phyloP scores from a whole-genome alignment of 2,113 vertebrate genomes.

The Platichthys stellatus region DNA sequence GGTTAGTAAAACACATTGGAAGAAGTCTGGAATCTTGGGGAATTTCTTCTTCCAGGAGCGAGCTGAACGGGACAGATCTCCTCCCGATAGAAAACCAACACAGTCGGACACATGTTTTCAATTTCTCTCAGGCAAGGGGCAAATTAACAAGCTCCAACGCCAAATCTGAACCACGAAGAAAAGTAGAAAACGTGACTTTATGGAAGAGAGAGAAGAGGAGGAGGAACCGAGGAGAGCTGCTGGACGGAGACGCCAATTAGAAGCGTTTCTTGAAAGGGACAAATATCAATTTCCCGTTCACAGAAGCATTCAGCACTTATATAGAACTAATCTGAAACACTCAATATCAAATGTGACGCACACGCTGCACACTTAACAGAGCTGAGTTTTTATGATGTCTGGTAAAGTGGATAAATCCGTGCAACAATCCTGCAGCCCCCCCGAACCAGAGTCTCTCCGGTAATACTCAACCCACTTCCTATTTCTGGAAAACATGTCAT shows the following conservation, averaged over 20 bases:
- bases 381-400: neutral
- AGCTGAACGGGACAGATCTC: constrained; percentile 40
- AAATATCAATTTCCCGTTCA: constrained; percentile 1
- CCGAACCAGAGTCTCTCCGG: constrained; percentile 54
- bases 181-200: constrained; percentile 41
- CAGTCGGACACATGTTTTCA: constrained; percentile 66
- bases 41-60: constrained; percentile 24
- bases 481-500: constrained; percentile 76
- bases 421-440: constrained; percentile 9
- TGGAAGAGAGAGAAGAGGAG: constrained; percentile 19
- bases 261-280: constrained; percentile 13
- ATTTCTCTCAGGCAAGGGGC: constrained; percentile 47
- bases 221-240: neutral
- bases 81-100: constrained; percentile 56
- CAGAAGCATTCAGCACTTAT: neutral
- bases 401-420: constrained; percentile 12
- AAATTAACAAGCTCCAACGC: constrained; percentile 57
- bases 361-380: neutral
- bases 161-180: constrained; percentile 41
- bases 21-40: constrained; percentile 21
- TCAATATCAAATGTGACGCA: neutral
- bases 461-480: constrained; percentile 72
- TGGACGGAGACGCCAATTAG: constrained; percentile 13
- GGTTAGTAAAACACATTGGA: constrained; percentile 55
- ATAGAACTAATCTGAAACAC: neutral